A percentile compares a stretch with the other conserved stretches of the same genome.
Conservation (phyloP, 2,888 invertebrate species). For the Phyllotreta striolata region DNA sequence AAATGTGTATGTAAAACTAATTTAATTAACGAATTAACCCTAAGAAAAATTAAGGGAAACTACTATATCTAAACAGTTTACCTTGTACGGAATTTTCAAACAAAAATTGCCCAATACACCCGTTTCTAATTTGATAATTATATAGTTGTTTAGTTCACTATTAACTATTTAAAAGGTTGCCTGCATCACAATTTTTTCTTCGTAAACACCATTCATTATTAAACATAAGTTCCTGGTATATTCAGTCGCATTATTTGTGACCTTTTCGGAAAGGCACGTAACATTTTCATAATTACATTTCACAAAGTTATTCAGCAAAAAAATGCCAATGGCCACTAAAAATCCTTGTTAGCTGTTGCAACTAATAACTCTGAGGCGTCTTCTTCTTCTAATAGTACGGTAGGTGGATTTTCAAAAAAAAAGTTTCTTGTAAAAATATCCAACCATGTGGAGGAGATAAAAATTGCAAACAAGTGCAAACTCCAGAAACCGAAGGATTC, state of each 20-base stretch:
- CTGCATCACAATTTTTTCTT: neutral
- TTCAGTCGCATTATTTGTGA: constrained; percentile 35
- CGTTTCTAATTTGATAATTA: constrained; percentile 11
- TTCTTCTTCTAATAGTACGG: constrained; percentile 12
- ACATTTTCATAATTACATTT: constrained; percentile 39
- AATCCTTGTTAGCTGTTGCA: constrained; percentile 23
- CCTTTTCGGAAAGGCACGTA: constrained; percentile 37
- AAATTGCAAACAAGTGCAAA: neutral
- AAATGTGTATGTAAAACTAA: too few relatives aligned
- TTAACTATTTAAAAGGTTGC: constrained; percentile 15
- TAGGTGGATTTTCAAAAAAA: neutral
- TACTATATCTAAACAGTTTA: neutral
- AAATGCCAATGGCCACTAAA: constrained; percentile 31
- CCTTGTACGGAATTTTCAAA: neutral
- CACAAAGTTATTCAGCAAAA: constrained; percentile 32
- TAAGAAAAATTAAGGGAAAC: too few relatives aligned
- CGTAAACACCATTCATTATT: constrained; percentile 20
- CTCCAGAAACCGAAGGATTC: too few relatives aligned
- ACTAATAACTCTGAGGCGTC: constrained; percentile 10
- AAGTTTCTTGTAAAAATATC: neutral
- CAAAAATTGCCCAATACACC: neutral
- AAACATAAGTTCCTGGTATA: constrained; percentile 30
- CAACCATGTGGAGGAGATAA: neutral
- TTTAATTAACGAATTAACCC: too few relatives aligned
- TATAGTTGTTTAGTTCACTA: constrained; percentile 1